Conservation (phyloP, 2,797 vertebrate species). For the Pampus argenteus region DNA sequence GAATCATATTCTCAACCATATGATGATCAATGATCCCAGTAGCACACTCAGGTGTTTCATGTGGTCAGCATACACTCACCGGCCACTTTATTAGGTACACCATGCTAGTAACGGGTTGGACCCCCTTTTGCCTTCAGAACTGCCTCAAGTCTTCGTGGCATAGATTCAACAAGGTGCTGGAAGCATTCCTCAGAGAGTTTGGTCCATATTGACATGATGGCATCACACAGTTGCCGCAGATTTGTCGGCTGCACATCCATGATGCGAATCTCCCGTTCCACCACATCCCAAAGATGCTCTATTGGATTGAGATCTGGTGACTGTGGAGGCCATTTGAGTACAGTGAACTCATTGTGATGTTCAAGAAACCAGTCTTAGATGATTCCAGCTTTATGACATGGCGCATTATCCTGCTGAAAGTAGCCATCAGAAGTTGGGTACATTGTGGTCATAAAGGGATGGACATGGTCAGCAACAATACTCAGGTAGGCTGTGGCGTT, state of each 20-base stretch:
- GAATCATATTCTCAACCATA: background rate
- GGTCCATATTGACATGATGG: slow-evolving; percentile 50
- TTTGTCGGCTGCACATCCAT: slow-evolving; percentile 67
- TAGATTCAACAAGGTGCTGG: too few species aligned
- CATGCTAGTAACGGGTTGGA: too few species aligned
- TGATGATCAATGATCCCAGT: too few species aligned
- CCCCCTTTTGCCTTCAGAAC: too few species aligned
- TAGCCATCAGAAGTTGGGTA: slow-evolving; percentile 67
- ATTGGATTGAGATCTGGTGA: slow-evolving; percentile 17
- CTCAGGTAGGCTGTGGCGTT: too few species aligned
- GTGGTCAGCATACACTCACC: background rate
- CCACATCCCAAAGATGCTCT: slow-evolving; percentile 17
- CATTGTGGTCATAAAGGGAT: slow-evolving; percentile 52
- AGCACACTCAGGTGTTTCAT: background rate
- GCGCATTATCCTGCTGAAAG: slow-evolving; percentile 54
- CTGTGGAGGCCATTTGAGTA: slow-evolving; percentile 2
- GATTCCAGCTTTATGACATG: slow-evolving; percentile 28
- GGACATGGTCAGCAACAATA: too few species aligned
- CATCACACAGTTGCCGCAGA: slow-evolving; percentile 54
- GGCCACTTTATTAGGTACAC: too few species aligned
- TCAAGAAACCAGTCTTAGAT: slow-evolving; percentile 35
- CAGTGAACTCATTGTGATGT: slow-evolving; percentile 11
- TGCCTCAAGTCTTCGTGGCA: too few species aligned
- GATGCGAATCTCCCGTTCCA: slow-evolving; percentile 54
- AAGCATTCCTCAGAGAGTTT: too few species aligned